A percentile compares a stretch with the other conserved stretches of the same genome.
These are phyloP conservation scores for Ecliptopera silaceata DNA, from an alignment of 2,888 invertebrate species.

Conservation along the genomic window DNA sequence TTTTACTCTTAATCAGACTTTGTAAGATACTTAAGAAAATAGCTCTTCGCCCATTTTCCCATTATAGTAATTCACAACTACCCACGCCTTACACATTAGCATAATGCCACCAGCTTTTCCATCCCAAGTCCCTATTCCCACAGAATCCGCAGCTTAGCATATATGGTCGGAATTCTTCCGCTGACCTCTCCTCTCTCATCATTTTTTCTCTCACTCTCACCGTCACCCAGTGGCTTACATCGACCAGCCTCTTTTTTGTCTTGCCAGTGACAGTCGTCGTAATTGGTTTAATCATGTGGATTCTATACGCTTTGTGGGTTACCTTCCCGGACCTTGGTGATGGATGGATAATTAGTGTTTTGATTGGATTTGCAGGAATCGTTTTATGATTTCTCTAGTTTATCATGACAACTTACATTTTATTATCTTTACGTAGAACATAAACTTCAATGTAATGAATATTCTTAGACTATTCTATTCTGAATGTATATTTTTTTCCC, in stretches of 20 bases:
- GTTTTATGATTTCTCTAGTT: constrained; percentile 1
- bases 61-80: too few species aligned
- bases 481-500: not conserved
- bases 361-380: constrained; percentile 18
- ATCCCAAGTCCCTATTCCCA: constrained; percentile 13
- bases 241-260: constrained; percentile 51
- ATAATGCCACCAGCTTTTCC: constrained; percentile 5
- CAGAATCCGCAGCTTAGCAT: constrained; percentile 31
- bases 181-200: constrained; percentile 40
- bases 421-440: not conserved
- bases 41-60: too few species aligned
- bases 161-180: constrained; percentile 32
- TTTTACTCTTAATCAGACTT: too few species aligned
- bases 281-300: constrained; percentile 59
- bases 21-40: too few species aligned
- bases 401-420: not conserved
- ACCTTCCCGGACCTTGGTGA: constrained; percentile 52
- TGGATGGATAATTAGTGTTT: constrained; percentile 27
- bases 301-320: constrained; percentile 44
- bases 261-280: constrained; percentile 44
- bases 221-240: constrained; percentile 55
- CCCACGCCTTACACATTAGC: not conserved
- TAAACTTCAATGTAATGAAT: too few species aligned
- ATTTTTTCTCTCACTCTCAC: constrained; percentile 48
- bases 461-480: too few species aligned